phyloP scores from a whole-genome alignment of 2,113 vertebrate genomes.

The Malurus cyaneus region DNA sequence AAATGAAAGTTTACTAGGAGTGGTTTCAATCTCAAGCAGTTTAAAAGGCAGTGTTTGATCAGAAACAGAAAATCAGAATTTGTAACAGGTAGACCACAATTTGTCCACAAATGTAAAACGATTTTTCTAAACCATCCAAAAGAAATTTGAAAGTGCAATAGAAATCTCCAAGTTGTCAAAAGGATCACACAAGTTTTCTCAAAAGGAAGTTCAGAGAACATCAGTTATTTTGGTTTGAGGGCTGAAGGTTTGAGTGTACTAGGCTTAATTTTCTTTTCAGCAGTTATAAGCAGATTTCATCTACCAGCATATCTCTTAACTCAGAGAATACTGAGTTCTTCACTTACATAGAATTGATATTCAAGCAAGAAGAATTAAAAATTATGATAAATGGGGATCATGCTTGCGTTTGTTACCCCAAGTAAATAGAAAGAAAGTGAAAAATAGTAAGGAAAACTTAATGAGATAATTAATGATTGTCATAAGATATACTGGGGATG shows the following conservation, averaged over 20 bases:
- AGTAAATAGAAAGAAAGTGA: neutral
- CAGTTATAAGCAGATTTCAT: neutral
- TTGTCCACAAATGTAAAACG: neutral
- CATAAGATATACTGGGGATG: neutral
- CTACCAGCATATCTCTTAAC: neutral
- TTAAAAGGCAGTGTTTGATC: neutral
- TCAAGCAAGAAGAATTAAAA: neutral
- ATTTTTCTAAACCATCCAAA: neutral
- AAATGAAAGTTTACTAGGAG: neutral
- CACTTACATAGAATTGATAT: neutral
- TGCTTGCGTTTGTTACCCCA: neutral
- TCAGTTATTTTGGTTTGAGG: neutral
- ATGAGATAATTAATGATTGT: neutral
- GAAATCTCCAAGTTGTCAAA: neutral
- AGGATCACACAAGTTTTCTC: neutral
- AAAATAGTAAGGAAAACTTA: neutral
- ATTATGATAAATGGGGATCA: neutral
- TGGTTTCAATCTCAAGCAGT: neutral
- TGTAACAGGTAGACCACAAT: neutral
- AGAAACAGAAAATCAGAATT: neutral
- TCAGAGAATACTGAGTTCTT: neutral
- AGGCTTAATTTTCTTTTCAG: neutral
- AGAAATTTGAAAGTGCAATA: neutral
- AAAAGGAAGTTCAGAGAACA: neutral
- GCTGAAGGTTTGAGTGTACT: neutral